Base-by-base conservation (phyloP, 2,888 invertebrate species). In the Chrysina gloriosa region DNA sequence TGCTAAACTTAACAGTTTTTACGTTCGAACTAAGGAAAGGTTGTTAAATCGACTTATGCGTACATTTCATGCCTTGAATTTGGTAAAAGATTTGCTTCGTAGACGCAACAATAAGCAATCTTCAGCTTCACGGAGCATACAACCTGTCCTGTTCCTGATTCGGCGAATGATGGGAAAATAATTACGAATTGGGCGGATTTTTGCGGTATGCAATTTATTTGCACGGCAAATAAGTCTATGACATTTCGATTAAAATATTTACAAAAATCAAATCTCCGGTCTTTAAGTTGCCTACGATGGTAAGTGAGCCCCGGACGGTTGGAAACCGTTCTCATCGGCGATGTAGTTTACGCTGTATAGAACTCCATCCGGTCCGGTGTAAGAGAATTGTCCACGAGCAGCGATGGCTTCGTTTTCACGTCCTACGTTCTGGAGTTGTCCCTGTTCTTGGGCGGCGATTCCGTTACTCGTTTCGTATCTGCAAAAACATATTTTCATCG, bases 381-480 rank as follows among this genome's bases (percentile, higher is more conserved):
- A 90, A 0, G 87, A 85, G 77, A 87, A 87, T 14, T 86, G 85
- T 29, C 90, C 90, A 36, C 84, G 85, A n/a, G 90, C 86, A 6
- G 85, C 84, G 21, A 90, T 84, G 23, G 88, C 85, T 76, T 88
- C 87, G 64, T 89, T 86, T 36, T 90, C 89, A 2, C 87, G 86
- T 11, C 89, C 88, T 1, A 86, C 85, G 79, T 90, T 89, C 70
- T 84, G 81, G 29, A 90, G 80, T 50, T 84, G 83, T 0, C 86
- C 90, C 75, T 88, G 85, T 77, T 90, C 90, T 70, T 87, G 84
- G 6, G 88, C 85, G 2, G 87, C 85, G 4, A 86, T 85, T 25
- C 89, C 89, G 73, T 90, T 89, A 74, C 89, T 90, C 2, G 89
- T 87, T 75, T 89, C 88, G 72, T 85, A 89, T 21, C 89, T 86